A percentile compares a stretch with the other conserved stretches of the same genome.
Evolutionary conservation across 2,113 vertebrate genomes (phyloP).

Genomic region (Stegastes partitus): DNA sequence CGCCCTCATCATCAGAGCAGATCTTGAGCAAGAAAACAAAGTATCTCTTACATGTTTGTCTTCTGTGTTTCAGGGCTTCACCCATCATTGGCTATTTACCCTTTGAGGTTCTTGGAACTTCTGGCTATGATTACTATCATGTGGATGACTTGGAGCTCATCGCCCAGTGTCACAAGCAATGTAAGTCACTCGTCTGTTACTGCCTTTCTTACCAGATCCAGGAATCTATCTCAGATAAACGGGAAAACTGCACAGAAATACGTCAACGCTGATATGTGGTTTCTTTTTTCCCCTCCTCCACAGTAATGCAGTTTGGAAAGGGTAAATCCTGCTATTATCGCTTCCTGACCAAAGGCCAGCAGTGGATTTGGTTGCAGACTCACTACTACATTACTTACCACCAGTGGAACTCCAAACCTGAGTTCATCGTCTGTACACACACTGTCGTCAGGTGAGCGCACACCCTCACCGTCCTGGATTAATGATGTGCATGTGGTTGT

Average conservation of each 20-base stretch:
- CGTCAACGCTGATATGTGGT: not conserved
- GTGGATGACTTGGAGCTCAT: slow-evolving; percentile 92
- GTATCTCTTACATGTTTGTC: slow-evolving; percentile 32
- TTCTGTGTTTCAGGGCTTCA: slow-evolving; percentile 84
- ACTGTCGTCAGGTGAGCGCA: slow-evolving; percentile 87
- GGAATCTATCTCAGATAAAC: slow-evolving; percentile 1
- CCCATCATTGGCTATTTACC: slow-evolving; percentile 92
- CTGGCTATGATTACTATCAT: slow-evolving; percentile 93
- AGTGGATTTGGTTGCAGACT: slow-evolving; percentile 92
- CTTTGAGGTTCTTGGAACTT: slow-evolving; percentile 92
- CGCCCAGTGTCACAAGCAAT: slow-evolving; percentile 91
- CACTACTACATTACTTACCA: slow-evolving; percentile 93
- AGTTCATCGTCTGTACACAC: slow-evolving; percentile 92
- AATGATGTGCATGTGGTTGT: no score
- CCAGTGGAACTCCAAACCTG: slow-evolving; percentile 94
- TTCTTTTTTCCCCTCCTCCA: slow-evolving; percentile 11
- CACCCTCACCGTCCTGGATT: no score
- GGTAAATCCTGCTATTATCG: slow-evolving; percentile 93
- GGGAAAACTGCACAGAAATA: not conserved
- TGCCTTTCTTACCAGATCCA: not conserved
- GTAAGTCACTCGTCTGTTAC: slow-evolving; percentile 77
- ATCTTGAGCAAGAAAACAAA: not conserved
- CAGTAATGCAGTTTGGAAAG: slow-evolving; percentile 93
- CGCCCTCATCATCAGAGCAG: not conserved
- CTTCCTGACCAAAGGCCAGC: slow-evolving; percentile 92